Evolutionary conservation across 2,797 vertebrate genomes (phyloP), one percentile per base, ranked within the genome.

Genomic region (Muscicapa comitata): DNA sequence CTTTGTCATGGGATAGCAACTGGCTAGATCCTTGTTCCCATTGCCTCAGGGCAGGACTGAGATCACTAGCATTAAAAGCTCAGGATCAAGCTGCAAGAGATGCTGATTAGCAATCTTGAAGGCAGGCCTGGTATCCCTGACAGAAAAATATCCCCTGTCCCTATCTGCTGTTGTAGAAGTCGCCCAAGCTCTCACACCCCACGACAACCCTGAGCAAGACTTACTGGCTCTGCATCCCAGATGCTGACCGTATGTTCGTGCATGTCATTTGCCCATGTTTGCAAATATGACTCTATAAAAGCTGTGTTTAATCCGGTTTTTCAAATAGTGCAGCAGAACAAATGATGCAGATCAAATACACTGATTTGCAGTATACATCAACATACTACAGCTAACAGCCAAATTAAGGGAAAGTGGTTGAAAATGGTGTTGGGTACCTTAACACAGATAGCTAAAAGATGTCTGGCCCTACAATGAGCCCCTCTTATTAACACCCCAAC

Each of bases 31-130:
- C 72, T 67, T 62, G 24, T 74, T 90, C 84, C 48, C 48, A 63
- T 35, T 78, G 71, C 91, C 45, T 71, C 37, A 78, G 82, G 91
- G 87, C 58, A 93, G 45, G 70, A 55, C 81, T 88, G 79, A 75
- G 83, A 95, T 62, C 73, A 35, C 42, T 59, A 72, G 75, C 70
- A 96, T 95, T 97, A 96, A 96, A 96, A 94, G 45, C 91, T 95
- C 91, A 93, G 82, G 53, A 93, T 13, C 2, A 14, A 91, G 76
- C 89, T 91, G 66, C 58, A 88, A 83, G 72, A 78, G 68, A 55
- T 81, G 68, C 68, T 93, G 78, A 92, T 83, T 75, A 86, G 73
- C 61, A 75, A 14, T 78, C 68, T 3, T 86, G 43, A 80, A 75
- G 47, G n/a, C 68, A 94, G 45, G 55, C 54, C 20, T 71, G 35